Conservation (phyloP, 2,113 vertebrate genomes). For the Helogale parvula region DNA sequence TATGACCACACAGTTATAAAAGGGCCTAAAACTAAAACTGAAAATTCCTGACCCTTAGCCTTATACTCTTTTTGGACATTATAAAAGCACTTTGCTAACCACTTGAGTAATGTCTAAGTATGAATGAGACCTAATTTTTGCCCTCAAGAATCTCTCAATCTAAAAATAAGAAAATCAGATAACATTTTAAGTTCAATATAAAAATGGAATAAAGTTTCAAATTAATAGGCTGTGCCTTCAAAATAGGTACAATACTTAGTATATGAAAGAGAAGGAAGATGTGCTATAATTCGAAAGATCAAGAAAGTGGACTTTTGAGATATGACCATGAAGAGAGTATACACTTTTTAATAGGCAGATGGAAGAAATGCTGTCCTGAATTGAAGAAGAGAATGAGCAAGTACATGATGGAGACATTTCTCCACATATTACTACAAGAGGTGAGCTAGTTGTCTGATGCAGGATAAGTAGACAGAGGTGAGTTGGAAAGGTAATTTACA, state of each 20-base stretch:
- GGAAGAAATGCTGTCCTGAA: neutral
- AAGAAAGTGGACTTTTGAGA: neutral
- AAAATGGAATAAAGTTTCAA: neutral
- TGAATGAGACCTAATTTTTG: neutral
- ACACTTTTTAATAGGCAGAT: neutral
- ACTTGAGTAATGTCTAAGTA: neutral
- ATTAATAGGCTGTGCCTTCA: neutral
- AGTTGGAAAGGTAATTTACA: neutral
- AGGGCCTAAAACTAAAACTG: neutral
- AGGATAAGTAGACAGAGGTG: neutral
- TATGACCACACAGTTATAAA: constrained; percentile 1
- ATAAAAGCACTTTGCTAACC: neutral
- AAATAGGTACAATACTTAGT: neutral
- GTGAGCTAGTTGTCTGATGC: neutral
- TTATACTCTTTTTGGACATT: neutral
- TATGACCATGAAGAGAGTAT: neutral
- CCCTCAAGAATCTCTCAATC: neutral
- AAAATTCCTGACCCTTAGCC: neutral
- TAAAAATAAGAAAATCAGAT: neutral
- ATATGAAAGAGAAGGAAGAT: neutral
- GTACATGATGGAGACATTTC: rapidly evolving
- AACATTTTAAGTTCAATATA: constrained; percentile 8
- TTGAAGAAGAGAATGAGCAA: neutral
- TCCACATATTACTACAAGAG: neutral
- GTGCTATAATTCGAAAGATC: neutral